Percentiles rank a stretch among this genome's conserved stretches.
phyloP scores from a whole-genome alignment of 1,140 invertebrate genomes.

The Saccostrea echinata region DNA sequence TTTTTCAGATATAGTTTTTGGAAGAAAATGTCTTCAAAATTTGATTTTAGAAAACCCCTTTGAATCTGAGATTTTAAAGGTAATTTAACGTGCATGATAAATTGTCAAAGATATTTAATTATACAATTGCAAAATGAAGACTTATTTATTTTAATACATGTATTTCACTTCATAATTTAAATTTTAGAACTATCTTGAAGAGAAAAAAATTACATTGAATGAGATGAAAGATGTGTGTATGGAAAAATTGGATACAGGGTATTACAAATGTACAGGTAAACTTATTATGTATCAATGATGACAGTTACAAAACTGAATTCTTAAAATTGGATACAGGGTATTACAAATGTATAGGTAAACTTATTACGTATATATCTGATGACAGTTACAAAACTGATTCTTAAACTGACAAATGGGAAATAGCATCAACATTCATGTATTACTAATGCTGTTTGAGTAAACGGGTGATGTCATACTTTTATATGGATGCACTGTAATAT shows the following conservation, averaged over 20 bases:
- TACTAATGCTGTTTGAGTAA: too few species aligned
- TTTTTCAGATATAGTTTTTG: constrained; percentile 75
- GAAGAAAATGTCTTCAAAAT: constrained; percentile 69
- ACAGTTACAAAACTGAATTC: too few species aligned
- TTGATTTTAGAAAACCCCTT: constrained; percentile 74
- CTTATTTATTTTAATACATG: neutral
- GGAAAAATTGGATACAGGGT: constrained; percentile 66
- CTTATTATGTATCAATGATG: too few species aligned
- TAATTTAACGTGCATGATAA: constrained; percentile 50
- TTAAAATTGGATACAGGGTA: constrained; percentile 66
- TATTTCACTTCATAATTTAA: constrained; percentile 12
- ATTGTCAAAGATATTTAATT: neutral
- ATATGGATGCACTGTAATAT: too few species aligned
- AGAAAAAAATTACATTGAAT: constrained; percentile 68
- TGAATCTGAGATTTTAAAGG: constrained; percentile 77
- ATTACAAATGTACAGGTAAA: constrained; percentile 68
- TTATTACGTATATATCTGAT: too few species aligned
- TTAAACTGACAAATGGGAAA: too few species aligned
- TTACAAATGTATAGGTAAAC: too few species aligned
- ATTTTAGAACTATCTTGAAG: constrained; percentile 73
- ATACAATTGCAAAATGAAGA: neutral
- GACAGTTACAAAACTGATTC: too few species aligned
- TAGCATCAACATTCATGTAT: too few species aligned
- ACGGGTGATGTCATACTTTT: too few species aligned
- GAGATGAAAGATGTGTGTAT: constrained; percentile 71